Conservation (phyloP, 2,797 vertebrate genomes). For the Cynodonichthys magdalenae region DNA sequence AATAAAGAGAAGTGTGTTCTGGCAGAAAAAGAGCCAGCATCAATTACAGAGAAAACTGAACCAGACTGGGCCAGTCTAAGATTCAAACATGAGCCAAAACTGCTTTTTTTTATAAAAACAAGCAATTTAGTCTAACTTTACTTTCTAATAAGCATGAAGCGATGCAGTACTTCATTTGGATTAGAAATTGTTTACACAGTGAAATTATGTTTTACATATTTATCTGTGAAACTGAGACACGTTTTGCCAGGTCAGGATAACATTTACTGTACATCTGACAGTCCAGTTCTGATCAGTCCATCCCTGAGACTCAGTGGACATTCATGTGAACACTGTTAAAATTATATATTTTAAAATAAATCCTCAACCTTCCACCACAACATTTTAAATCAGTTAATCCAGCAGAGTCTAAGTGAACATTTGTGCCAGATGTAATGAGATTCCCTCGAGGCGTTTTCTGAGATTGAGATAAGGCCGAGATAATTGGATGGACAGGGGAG, state of each 20-base stretch:
- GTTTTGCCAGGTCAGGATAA: no score
- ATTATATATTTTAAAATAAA: not conserved
- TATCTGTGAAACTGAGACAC: not conserved
- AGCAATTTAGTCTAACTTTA: no score
- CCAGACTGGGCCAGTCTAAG: not conserved
- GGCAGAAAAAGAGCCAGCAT: not conserved
- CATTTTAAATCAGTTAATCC: not conserved
- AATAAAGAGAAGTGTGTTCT: slow-evolving; percentile 31
- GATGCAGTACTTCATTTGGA: slow-evolving; percentile 24
- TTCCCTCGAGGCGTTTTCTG: no score
- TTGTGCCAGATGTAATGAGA: no score
- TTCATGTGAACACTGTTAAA: not conserved
- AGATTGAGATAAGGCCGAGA: not conserved
- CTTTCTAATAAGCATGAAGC: no score
- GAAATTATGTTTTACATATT: slow-evolving; percentile 16
- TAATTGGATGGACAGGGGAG: not conserved
- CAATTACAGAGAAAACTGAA: not conserved
- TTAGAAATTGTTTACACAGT: slow-evolving; percentile 38
- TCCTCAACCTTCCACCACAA: not conserved
- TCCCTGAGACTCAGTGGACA: not conserved
- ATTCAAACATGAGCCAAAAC: no score
- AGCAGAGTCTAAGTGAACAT: not conserved
- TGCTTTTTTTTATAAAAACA: no score
- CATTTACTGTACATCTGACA: not conserved
- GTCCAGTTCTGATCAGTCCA: not conserved